Conservation (phyloP, 2,113 vertebrate species). For the Lepisosteus osseus region DNA sequence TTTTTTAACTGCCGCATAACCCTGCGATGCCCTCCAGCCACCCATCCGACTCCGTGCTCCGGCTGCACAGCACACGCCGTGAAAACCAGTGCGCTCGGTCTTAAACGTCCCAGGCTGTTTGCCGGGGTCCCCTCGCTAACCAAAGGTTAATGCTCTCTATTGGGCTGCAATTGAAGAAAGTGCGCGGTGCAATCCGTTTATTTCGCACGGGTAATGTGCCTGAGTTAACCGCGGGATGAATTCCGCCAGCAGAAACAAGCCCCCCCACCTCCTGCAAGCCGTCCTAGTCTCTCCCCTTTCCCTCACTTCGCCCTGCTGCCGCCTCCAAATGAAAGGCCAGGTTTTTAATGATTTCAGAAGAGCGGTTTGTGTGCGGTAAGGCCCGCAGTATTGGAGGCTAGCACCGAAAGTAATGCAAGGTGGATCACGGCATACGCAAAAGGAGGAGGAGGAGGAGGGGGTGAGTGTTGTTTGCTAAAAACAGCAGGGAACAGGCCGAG, state of each 20-base stretch:
- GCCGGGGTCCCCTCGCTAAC: constrained; percentile 48
- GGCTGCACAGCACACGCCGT: not conserved
- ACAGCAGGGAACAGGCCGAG: constrained; percentile 77
- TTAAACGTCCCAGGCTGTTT: constrained; percentile 36
- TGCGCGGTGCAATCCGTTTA: constrained; percentile 61
- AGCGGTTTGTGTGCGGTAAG: constrained; percentile 44
- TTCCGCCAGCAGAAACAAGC: constrained; percentile 64
- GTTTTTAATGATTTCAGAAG: constrained; percentile 78
- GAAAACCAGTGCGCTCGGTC: not conserved
- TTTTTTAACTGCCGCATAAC: no score
- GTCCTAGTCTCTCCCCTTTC: constrained; percentile 18
- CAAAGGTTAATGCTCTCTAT: constrained; percentile 73
- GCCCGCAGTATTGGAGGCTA: constrained; percentile 25
- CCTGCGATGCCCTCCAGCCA: not conserved
- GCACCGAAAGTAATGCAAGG: constrained; percentile 36
- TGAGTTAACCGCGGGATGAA: constrained; percentile 62
- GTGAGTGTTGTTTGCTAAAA: constrained; percentile 58
- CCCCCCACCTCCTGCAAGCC: constrained; percentile 42
- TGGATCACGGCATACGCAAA: constrained; percentile 30
- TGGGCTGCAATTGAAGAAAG: constrained; percentile 71
- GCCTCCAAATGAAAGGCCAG: constrained; percentile 77
- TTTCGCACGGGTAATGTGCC: constrained; percentile 70
- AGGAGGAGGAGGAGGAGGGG: constrained; percentile 27
- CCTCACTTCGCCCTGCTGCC: constrained; percentile 27
- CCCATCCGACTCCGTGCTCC: not conserved